Evolutionary conservation across 92 coral and sea anemone species (phyloP).

Genomic region (Phymanthus crucifer): DNA sequence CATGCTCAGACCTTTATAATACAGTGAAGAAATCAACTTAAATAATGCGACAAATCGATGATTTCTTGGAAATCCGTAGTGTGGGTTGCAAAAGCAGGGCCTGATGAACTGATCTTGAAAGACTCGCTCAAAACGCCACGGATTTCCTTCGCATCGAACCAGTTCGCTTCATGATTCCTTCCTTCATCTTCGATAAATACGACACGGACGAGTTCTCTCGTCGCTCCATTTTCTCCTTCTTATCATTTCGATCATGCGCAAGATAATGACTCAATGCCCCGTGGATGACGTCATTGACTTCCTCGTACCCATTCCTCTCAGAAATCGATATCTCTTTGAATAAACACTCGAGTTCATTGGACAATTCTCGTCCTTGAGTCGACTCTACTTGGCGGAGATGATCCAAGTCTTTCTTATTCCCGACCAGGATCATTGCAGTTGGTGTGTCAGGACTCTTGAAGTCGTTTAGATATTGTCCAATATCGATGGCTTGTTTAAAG

Average conservation of each 20-base stretch:
- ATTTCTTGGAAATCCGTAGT: too few relatives aligned
- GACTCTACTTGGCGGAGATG: slow-evolving; percentile 57
- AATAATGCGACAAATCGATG: too few relatives aligned
- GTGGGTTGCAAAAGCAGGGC: too few relatives aligned
- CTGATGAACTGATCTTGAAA: background rate
- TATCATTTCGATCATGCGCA: slow-evolving; percentile 9
- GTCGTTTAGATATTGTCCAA: slow-evolving; percentile 6
- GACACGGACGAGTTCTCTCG: slow-evolving; percentile 42
- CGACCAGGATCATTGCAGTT: slow-evolving; percentile 51
- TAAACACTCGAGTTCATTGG: slow-evolving; percentile 57
- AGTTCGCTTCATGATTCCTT: slow-evolving; percentile 66
- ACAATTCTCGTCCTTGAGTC: slow-evolving; percentile 50
- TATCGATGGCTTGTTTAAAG: slow-evolving; percentile 58
- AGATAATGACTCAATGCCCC: slow-evolving; percentile 11
- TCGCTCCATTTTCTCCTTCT: slow-evolving; percentile 1
- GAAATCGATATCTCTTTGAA: slow-evolving; percentile 76
- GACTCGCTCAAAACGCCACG: slow-evolving; percentile 16
- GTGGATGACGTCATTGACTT: slow-evolving; percentile 28
- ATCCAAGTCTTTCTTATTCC: slow-evolving; percentile 64
- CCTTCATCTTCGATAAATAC: slow-evolving; percentile 82
- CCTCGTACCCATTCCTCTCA: slow-evolving; percentile 49
- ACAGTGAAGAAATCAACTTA: too few relatives aligned
- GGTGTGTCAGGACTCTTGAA: background rate
- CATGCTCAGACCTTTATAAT: too few relatives aligned
- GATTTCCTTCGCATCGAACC: slow-evolving; percentile 83